Conservation (phyloP, 2,888 invertebrate species). For the Mythimna pallens region DNA sequence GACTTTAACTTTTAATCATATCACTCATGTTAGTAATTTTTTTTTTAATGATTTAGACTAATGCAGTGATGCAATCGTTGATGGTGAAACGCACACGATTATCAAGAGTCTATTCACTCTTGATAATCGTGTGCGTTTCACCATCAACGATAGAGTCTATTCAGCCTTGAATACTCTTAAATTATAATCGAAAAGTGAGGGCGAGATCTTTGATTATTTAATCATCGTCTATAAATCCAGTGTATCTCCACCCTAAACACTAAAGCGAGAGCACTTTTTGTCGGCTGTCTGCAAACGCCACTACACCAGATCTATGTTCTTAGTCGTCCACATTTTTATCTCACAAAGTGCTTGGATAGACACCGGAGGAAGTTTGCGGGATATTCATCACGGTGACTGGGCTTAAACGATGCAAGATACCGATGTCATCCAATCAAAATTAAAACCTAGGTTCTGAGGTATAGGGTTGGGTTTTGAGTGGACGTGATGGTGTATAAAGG, state of each 20-base stretch:
- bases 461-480: conserved; percentile 62
- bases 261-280: conserved; percentile 78
- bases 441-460: conserved; percentile 29
- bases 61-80: too few relatives aligned
- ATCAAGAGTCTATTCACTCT: too few relatives aligned
- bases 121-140: too few relatives aligned
- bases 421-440: conserved; percentile 14
- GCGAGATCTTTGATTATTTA: neutral
- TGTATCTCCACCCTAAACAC: conserved; percentile 55
- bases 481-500: conserved; percentile 51
- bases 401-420: conserved; percentile 65
- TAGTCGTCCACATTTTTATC: conserved; percentile 88
- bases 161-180: too few relatives aligned
- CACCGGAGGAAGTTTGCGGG: conserved; percentile 88
- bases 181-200: too few relatives aligned
- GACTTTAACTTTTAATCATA: neutral
- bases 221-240: conserved; percentile 24
- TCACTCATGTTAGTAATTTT: neutral
- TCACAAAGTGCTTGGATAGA: conserved; percentile 90
- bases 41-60: too few relatives aligned
- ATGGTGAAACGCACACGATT: too few relatives aligned
- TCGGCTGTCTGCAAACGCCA: conserved; percentile 78
- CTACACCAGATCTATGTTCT: conserved; percentile 87
- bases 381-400: conserved; percentile 81
- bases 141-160: too few relatives aligned